Percentiles rank a stretch among this genome's conserved stretches.
phyloP scores from a whole-genome alignment of 2,113 vertebrate genomes.

The Pelodiscus sinensis region DNA sequence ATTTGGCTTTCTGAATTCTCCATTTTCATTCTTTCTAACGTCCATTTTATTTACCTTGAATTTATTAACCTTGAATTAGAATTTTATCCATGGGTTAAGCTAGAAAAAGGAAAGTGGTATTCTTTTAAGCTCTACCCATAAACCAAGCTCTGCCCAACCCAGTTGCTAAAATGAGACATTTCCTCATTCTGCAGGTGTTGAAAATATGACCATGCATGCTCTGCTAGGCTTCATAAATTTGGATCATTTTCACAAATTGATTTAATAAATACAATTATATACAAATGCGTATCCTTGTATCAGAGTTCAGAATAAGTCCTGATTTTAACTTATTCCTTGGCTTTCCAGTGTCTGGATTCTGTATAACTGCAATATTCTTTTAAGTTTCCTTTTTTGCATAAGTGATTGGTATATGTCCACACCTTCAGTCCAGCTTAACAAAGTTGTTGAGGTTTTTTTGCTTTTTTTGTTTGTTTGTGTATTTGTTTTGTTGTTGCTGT shows the following conservation, averaged over 20 bases:
- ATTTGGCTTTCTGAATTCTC: rapidly evolving
- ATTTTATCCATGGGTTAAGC: background rate
- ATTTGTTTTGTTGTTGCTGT: background rate
- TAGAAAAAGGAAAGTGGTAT: background rate
- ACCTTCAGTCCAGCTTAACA: background rate
- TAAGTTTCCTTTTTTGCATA: background rate
- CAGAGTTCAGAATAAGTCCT: background rate
- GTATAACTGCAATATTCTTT: background rate
- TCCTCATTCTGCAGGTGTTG: background rate
- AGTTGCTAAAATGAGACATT: background rate
- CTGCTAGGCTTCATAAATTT: background rate
- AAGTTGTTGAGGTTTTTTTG: background rate
- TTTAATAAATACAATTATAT: background rate
- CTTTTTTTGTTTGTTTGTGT: no score
- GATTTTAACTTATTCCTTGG: background rate
- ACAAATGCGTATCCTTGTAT: background rate
- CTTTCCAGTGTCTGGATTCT: background rate
- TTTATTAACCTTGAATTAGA: background rate
- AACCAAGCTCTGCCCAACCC: background rate
- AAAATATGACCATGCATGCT: background rate
- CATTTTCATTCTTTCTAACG: background rate
- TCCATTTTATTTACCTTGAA: background rate
- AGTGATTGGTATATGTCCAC: background rate
- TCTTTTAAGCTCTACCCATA: background rate
- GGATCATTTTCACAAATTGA: background rate